A percentile compares a stretch with the other conserved stretches of the same genome.
phyloP scores from a whole-genome alignment of 2,797 vertebrate species.

The Sebastiscus tertius region DNA sequence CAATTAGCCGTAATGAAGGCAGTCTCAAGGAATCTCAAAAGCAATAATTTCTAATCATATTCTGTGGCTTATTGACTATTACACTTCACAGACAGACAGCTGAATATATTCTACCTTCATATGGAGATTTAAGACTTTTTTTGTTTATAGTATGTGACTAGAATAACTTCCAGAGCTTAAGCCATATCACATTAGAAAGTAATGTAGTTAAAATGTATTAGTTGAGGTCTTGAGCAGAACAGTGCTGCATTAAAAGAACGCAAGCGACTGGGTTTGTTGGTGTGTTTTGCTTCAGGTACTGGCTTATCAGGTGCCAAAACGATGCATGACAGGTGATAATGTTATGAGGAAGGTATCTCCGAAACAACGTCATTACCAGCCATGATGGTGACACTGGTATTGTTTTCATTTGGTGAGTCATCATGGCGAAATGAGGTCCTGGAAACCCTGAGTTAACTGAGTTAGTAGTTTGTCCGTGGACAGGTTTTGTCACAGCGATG shows the following conservation, averaged over 20 bases:
- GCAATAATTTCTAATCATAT: slow-evolving; percentile 67
- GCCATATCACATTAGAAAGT: not conserved
- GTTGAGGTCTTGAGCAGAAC: not conserved
- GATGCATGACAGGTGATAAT: not conserved
- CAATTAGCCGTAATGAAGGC: slow-evolving; percentile 81
- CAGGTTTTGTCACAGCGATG: not conserved
- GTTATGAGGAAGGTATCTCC: not conserved
- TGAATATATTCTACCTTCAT: slow-evolving; percentile 33
- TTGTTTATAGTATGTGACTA: not conserved
- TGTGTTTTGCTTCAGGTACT: slow-evolving; percentile 7
- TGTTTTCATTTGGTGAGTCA: not conserved
- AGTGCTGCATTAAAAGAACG: not conserved
- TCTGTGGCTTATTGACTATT: slow-evolving; percentile 54
- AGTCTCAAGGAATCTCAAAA: slow-evolving; percentile 71
- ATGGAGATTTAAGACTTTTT: not conserved
- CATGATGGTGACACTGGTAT: not conserved
- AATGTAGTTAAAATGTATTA: not conserved
- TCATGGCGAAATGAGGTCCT: too few species aligned
- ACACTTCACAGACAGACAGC: slow-evolving; percentile 29
- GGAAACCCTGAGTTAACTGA: too few species aligned
- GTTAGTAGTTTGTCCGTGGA: not conserved
- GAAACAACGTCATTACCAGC: not conserved
- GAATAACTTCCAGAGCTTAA: slow-evolving; percentile 6
- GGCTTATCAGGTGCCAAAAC: slow-evolving; percentile 16
- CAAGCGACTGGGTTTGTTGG: not conserved